Percentiles rank a stretch among this genome's conserved stretches.
These are phyloP conservation scores for Pemphredon lugubris DNA, from an alignment of 2,888 invertebrate species.

Conservation along the genomic window DNA sequence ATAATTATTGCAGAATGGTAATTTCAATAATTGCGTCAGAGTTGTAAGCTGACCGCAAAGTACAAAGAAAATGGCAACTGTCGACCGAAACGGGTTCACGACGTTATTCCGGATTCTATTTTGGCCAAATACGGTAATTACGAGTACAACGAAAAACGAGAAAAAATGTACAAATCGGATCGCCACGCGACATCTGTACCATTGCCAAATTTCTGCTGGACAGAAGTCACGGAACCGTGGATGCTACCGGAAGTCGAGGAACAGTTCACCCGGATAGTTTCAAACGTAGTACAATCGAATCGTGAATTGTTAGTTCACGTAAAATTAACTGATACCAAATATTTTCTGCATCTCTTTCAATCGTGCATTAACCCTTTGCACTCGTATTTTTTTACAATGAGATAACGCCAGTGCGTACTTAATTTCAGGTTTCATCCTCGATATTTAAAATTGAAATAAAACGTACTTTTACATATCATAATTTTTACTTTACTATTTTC, in stretches of 20 bases:
- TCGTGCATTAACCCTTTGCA: too few relatives aligned
- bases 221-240: conserved; percentile 72
- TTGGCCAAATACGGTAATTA: conserved; percentile 84
- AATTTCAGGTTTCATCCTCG: neutral
- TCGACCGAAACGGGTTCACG: conserved; percentile 83
- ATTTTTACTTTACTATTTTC: neutral
- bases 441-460: neutral
- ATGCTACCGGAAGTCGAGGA: conserved; percentile 76
- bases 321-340: neutral
- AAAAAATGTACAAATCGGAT: conserved; percentile 77
- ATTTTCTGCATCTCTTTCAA: too few relatives aligned
- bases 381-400: too few relatives aligned
- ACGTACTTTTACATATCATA: neutral
- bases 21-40: conserved; percentile 24
- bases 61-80: conserved; percentile 68
- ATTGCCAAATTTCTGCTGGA: conserved; percentile 37
- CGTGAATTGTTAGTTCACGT: conserved; percentile 63
- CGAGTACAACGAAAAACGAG: conserved; percentile 84
- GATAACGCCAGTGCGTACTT: too few relatives aligned
- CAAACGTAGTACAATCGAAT: conserved; percentile 27
- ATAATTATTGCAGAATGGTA: too few relatives aligned
- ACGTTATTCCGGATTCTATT: conserved; percentile 86
- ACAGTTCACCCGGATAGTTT: conserved; percentile 70
- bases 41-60: conserved; percentile 49
- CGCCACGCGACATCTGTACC: conserved; percentile 18